phyloP scores from a whole-genome alignment of 2,888 invertebrate species.

The Mamestra brassicae region DNA sequence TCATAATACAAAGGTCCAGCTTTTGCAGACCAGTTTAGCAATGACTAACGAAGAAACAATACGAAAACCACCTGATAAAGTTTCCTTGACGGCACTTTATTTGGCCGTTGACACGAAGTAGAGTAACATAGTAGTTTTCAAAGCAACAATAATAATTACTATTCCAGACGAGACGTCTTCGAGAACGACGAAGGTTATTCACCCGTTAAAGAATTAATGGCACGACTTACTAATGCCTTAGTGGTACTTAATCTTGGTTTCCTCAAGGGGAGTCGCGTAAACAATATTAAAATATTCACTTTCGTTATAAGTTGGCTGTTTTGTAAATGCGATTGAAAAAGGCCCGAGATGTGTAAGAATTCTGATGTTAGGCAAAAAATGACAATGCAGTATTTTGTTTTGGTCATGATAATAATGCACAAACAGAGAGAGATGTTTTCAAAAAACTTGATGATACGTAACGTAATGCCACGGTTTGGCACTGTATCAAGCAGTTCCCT shows the following conservation, averaged over 20 bases:
- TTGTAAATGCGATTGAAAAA: constrained; percentile 35
- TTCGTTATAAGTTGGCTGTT: constrained; percentile 57
- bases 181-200: constrained; percentile 82
- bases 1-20: constrained; percentile 21
- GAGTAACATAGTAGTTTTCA: constrained; percentile 74
- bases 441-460: constrained; percentile 38
- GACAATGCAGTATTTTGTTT: constrained; percentile 20
- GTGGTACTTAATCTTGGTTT: constrained; percentile 81
- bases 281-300: constrained; percentile 72
- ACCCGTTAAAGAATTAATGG: constrained; percentile 87
- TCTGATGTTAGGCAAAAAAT: constrained; percentile 8
- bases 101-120: constrained; percentile 72
- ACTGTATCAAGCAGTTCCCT: constrained; percentile 52
- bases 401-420: constrained; percentile 22
- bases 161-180: constrained; percentile 85
- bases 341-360: neutral
- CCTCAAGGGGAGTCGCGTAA: constrained; percentile 73
- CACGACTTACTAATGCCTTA: constrained; percentile 79
- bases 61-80: constrained; percentile 22
- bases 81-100: constrained; percentile 59
- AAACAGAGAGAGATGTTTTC: constrained; percentile 19
- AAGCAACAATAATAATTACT: constrained; percentile 84
- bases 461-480: constrained; percentile 54
- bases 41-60: constrained; percentile 4
- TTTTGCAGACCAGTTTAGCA: neutral